Percentiles rank a stretch among this genome's conserved stretches.
phyloP scores from a whole-genome alignment of 1,140 invertebrate species.

The Pseudoatta argentina region DNA sequence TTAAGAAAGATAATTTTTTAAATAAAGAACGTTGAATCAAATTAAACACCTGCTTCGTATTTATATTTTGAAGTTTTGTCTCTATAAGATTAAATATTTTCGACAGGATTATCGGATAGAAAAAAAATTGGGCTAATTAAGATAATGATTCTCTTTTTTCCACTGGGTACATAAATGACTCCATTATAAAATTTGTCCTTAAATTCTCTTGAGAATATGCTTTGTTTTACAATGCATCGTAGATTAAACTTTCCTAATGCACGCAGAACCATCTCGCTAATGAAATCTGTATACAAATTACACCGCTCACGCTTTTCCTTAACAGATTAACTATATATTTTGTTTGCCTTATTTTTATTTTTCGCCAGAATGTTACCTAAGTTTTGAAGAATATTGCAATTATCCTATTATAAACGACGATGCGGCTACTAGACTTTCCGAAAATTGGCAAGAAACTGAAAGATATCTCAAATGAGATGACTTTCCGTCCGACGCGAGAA shows the following conservation, averaged over 20 bases:
- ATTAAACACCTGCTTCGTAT: not conserved
- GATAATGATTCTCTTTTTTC: not conserved
- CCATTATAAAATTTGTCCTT: not conserved
- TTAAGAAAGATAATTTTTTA: not conserved
- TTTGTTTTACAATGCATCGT: not conserved
- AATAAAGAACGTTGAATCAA: not conserved
- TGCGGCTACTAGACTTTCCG: slow-evolving; percentile 57
- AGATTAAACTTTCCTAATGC: not conserved
- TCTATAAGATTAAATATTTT: not conserved
- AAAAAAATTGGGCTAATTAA: not conserved
- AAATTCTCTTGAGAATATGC: not conserved
- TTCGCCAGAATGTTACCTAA: not conserved
- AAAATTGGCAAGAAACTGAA: slow-evolving; percentile 74
- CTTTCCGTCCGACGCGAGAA: slow-evolving; percentile 63
- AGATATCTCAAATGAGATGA: slow-evolving; percentile 67
- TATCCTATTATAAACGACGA: not conserved
- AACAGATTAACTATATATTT: not conserved
- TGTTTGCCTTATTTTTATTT: not conserved
- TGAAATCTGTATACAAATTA: not conserved
- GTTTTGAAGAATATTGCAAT: slow-evolving; percentile 14
- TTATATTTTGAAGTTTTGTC: not conserved
- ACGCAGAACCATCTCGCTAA: not conserved
- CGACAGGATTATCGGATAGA: not conserved
- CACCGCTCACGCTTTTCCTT: not conserved
- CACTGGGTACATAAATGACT: not conserved